Evolutionary conservation across 92 coral and sea anemone genomes (phyloP).

Genomic region (Heliopora coerulea): DNA sequence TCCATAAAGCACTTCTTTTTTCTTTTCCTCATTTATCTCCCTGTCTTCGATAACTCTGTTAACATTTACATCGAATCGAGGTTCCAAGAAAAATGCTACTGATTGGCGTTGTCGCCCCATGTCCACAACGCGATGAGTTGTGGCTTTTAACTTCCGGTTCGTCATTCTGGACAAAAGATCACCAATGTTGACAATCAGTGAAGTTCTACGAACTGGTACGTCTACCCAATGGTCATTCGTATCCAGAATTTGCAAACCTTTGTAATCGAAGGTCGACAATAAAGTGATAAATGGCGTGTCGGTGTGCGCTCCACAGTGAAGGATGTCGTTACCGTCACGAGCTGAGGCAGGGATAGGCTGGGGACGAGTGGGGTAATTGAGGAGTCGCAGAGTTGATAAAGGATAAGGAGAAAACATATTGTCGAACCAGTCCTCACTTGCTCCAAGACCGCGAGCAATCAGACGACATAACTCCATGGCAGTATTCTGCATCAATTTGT

Average conservation of each 20-base stretch:
- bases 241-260: conserved; percentile 46
- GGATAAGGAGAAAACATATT: conserved; percentile 46
- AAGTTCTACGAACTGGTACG: conserved; percentile 41
- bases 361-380: conserved; percentile 50
- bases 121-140: conserved; percentile 56
- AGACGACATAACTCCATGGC: conserved; percentile 46
- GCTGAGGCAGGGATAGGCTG: conserved; percentile 29
- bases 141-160: conserved; percentile 41
- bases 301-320: conserved; percentile 49
- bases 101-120: conserved; percentile 46
- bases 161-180: conserved; percentile 50
- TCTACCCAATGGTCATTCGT: conserved; percentile 44
- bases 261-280: conserved; percentile 50
- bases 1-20: conserved; percentile 30
- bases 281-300: conserved; percentile 52
- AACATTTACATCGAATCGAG: conserved; percentile 52
- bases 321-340: conserved; percentile 44
- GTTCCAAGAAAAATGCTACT: conserved; percentile 56
- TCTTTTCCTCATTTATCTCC: neutral
- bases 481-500: conserved; percentile 43
- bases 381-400: conserved; percentile 50
- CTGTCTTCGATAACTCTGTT: conserved; percentile 17
- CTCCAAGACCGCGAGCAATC: conserved; percentile 55
- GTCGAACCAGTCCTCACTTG: conserved; percentile 49
- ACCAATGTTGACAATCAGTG: conserved; percentile 56